A percentile compares a stretch with the other conserved stretches of the same genome.
phyloP scores from a whole-genome alignment of 2,888 invertebrate species.

The Byasa hedistus region DNA sequence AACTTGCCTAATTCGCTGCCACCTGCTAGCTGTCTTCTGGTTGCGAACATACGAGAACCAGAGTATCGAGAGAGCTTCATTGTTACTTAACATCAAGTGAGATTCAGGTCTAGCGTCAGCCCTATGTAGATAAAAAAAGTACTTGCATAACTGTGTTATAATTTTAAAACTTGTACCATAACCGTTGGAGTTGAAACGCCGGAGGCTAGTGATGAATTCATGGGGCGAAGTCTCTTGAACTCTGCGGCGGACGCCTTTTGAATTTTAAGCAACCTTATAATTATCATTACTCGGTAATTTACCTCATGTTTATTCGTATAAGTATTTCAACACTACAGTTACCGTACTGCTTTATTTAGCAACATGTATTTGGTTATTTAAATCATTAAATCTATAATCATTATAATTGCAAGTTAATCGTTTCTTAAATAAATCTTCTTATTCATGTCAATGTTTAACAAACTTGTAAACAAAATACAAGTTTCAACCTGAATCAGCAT shows the following conservation, averaged over 20 bases:
- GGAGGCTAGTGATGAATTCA: constrained; percentile 36
- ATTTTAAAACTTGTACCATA: constrained; percentile 20
- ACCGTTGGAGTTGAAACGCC: constrained; percentile 23
- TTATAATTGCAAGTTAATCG: background rate
- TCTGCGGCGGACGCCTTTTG: constrained; percentile 40
- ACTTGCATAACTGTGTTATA: background rate
- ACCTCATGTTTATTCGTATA: constrained; percentile 10
- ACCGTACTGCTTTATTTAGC: background rate
- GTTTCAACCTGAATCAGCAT: background rate
- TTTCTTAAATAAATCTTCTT: background rate
- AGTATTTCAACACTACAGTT: constrained; percentile 2
- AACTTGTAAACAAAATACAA: background rate
- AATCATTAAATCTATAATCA: background rate
- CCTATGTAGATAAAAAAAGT: too few relatives aligned
- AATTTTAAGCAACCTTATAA: constrained; percentile 39
- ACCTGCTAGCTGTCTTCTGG: too few relatives aligned
- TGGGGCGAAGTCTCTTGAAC: constrained; percentile 41
- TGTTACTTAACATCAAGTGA: too few relatives aligned
- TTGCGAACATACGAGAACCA: too few relatives aligned
- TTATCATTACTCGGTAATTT: constrained; percentile 21
- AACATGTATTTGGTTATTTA: background rate
- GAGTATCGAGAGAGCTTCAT: too few relatives aligned
- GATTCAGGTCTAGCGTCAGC: too few relatives aligned
- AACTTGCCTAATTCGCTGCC: too few relatives aligned
- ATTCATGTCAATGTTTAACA: background rate